Conservation (phyloP, 2,113 vertebrate species). For the Probosciger aterrimus region DNA sequence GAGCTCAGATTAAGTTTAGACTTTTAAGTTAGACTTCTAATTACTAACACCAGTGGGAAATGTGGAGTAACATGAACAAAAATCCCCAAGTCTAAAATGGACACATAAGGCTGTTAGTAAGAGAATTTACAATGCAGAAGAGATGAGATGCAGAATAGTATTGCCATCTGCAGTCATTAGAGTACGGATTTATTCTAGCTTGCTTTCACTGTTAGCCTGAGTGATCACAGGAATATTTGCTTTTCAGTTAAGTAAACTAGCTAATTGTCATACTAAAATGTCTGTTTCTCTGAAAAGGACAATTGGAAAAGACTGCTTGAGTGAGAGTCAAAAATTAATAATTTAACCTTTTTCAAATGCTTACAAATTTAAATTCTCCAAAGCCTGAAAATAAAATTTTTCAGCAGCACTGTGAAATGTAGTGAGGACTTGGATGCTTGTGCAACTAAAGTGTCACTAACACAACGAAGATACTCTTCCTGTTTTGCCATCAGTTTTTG, state of each 20-base stretch:
- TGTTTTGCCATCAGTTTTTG: neutral
- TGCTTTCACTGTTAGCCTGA: constrained; percentile 44
- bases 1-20: constrained; percentile 34
- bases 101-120: constrained; percentile 32
- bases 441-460: neutral
- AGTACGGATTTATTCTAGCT: constrained; percentile 25
- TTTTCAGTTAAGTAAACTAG: constrained; percentile 66
- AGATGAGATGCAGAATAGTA: constrained; percentile 30
- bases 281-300: constrained; percentile 42
- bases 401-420: neutral
- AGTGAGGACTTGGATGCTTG: neutral
- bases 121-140: constrained; percentile 25
- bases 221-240: constrained; percentile 58
- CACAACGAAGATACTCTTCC: neutral
- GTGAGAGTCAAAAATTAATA: neutral
- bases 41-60: constrained; percentile 12
- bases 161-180: constrained; percentile 61
- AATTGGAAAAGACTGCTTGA: constrained; percentile 27
- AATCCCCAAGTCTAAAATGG: neutral
- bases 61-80: neutral
- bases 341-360: neutral
- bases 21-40: constrained; percentile 18
- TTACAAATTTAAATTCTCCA: neutral
- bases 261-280: constrained; percentile 52
- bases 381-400: neutral